Conservation (phyloP, 2,113 vertebrate genomes). For the Heterotis niloticus region DNA sequence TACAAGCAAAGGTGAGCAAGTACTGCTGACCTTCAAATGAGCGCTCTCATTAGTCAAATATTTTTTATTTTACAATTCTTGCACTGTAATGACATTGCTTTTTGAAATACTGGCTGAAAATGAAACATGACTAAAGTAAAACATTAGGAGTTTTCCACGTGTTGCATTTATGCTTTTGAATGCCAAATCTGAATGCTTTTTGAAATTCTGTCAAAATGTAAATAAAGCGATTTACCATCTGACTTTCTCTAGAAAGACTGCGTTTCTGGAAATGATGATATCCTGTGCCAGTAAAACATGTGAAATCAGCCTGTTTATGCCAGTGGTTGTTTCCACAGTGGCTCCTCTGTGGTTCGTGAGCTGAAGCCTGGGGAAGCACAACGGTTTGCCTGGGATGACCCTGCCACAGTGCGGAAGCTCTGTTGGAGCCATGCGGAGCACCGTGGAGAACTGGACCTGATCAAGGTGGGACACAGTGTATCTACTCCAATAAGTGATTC, state of each 20-base stretch:
- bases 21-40: too few relatives aligned
- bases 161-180: too few relatives aligned
- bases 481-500: not conserved
- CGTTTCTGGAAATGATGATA: not conserved
- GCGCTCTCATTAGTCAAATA: too few relatives aligned
- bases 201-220: too few relatives aligned
- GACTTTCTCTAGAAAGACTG: not conserved
- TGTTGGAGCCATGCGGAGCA: slow-evolving; percentile 71
- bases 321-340: slow-evolving; percentile 54
- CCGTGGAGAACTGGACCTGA: slow-evolving; percentile 76
- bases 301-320: not conserved
- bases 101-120: too few relatives aligned
- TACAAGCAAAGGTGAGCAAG: slow-evolving; percentile 70
- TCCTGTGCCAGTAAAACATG: too few relatives aligned
- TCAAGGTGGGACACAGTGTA: slow-evolving; percentile 71
- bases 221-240: not conserved
- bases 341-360: slow-evolving; percentile 53
- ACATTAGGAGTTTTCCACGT: too few relatives aligned
- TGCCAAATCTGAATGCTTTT: too few relatives aligned
- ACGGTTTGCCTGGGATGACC: slow-evolving; percentile 86
- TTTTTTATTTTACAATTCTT: too few relatives aligned
- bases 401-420: slow-evolving; percentile 71
- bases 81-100: too few relatives aligned
- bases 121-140: too few relatives aligned
- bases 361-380: slow-evolving; percentile 73